Conservation (phyloP, 2,888 invertebrate genomes). For the Ichneumoninae sp. region DNA sequence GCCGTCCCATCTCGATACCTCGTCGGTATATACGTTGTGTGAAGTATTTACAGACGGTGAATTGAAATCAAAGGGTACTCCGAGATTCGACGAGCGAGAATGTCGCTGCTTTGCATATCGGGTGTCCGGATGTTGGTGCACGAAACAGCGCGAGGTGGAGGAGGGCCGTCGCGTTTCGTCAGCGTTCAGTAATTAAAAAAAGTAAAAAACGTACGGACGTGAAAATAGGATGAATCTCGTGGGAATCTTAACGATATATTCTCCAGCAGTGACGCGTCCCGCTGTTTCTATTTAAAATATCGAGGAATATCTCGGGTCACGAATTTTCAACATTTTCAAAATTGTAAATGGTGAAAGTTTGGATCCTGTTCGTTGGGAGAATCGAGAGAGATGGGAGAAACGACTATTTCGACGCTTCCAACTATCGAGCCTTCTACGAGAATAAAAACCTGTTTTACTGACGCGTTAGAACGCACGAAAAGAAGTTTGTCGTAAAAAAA, state of each 20-base stretch:
- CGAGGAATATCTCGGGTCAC: not conserved
- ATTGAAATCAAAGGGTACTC: slow-evolving; percentile 55
- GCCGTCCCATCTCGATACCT: not conserved
- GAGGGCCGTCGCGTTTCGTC: slow-evolving; percentile 17
- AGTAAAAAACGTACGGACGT: not conserved
- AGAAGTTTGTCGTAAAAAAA: not conserved
- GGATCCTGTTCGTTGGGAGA: not conserved
- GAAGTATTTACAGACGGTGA: slow-evolving; percentile 37
- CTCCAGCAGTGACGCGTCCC: not conserved
- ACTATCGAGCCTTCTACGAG: not conserved
- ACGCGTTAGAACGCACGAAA: not conserved
- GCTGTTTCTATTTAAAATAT: not conserved
- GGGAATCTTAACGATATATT: slow-evolving; percentile 2
- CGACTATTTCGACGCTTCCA: not conserved
- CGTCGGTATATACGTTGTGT: slow-evolving; percentile 4
- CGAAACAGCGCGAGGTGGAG: not conserved
- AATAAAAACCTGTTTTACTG: not conserved
- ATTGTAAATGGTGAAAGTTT: not conserved
- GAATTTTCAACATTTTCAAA: not conserved
- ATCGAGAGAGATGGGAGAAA: not conserved
- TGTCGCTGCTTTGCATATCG: slow-evolving; percentile 56
- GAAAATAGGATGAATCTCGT: not conserved
- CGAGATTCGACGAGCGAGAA: slow-evolving; percentile 52
- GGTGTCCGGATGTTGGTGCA: slow-evolving; percentile 26
- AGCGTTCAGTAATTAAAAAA: slow-evolving; percentile 51